phyloP scores from a whole-genome alignment of 2,888 invertebrate species.

The Caenorhabditis sp. region DNA sequence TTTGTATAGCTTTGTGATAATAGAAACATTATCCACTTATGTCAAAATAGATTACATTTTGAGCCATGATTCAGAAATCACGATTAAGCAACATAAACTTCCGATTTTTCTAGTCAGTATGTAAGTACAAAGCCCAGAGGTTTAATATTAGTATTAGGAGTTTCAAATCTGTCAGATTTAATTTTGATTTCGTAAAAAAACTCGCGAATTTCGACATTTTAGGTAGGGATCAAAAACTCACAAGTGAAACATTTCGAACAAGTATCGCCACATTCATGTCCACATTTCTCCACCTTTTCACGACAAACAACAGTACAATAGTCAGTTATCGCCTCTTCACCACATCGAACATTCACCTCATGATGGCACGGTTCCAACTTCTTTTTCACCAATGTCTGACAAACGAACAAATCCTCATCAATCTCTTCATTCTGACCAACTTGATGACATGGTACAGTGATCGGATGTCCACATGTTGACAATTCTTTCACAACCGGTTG shows the following conservation, averaged over 20 bases:
- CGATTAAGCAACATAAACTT: too few relatives aligned
- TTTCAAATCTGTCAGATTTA: too few relatives aligned
- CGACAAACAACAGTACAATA: constrained; percentile 16
- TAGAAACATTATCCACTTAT: too few relatives aligned
- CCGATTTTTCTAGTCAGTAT: too few relatives aligned
- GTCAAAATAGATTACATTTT: too few relatives aligned
- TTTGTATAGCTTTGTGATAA: too few relatives aligned
- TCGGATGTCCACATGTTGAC: not conserved
- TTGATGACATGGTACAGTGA: constrained; percentile 14
- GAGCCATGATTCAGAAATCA: too few relatives aligned
- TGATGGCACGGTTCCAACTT: constrained; percentile 21
- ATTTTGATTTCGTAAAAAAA: too few relatives aligned
- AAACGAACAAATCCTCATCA: not conserved
- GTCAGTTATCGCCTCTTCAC: not conserved
- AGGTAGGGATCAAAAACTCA: not conserved
- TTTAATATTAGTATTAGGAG: too few relatives aligned
- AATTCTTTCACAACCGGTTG: not conserved
- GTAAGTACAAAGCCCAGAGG: too few relatives aligned
- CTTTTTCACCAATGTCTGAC: not conserved
- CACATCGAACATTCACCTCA: constrained; percentile 6
- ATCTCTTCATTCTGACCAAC: not conserved
- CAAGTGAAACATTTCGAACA: constrained; percentile 22
- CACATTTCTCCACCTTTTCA: constrained; percentile 13
- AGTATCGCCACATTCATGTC: constrained; percentile 19
- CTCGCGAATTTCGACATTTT: too few relatives aligned